A percentile compares a stretch with the other conserved stretches of the same genome.
Conservation (phyloP, 2,797 vertebrate genomes). For the Urosaurus nigricauda region DNA sequence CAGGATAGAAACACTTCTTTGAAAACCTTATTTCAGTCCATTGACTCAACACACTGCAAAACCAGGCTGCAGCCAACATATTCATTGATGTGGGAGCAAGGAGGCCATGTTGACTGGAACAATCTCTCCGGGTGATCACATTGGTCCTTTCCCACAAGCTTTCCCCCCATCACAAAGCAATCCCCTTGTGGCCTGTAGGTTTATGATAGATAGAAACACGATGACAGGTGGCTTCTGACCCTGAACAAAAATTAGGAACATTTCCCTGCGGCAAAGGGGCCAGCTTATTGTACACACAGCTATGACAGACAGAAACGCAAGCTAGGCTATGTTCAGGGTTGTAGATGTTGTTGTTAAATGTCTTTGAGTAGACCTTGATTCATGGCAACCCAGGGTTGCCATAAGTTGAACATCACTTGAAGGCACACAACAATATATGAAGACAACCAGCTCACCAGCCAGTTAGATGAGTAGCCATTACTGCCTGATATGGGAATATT, state of each 20-base stretch:
- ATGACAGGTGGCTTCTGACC: not conserved
- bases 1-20: conserved; percentile 28
- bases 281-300: no score
- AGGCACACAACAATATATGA: no score
- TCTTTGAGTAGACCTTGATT: no score
- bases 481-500: not conserved
- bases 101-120: not conserved
- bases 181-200: not conserved
- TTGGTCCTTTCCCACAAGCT: not conserved
- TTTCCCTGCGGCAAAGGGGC: no score
- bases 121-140: no score
- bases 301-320: no score
- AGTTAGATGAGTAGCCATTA: not conserved
- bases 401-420: no score
- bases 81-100: not conserved
- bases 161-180: not conserved
- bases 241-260: not conserved
- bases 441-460: no score
- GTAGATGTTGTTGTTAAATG: no score
- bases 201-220: not conserved
- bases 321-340: no score
- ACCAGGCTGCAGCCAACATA: not conserved
- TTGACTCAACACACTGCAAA: not conserved
- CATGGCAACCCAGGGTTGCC: no score
- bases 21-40: conserved; percentile 19